Evolutionary conservation across 2,113 vertebrate genomes (phyloP).

Genomic region (Vidua chalybeata): DNA sequence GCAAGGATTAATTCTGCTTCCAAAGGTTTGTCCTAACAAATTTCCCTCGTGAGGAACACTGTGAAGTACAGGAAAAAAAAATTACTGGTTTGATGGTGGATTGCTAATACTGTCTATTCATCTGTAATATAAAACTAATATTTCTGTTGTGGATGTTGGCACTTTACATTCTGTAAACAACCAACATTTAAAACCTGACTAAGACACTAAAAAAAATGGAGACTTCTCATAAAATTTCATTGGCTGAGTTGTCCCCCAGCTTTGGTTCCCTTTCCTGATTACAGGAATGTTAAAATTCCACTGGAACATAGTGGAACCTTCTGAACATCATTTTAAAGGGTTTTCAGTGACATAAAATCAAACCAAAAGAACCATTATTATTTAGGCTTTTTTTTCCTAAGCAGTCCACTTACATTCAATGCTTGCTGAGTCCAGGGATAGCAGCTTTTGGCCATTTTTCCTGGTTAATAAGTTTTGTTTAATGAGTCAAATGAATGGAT

Average conservation of each 20-base stretch:
- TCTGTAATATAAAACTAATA: background rate
- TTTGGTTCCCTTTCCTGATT: background rate
- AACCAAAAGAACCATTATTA: background rate
- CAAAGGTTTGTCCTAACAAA: background rate
- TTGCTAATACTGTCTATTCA: background rate
- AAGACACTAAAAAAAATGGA: background rate
- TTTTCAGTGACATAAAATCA: background rate
- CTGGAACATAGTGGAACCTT: background rate
- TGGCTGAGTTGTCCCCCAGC: background rate
- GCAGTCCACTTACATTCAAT: background rate
- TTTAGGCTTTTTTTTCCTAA: background rate
- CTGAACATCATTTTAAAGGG: background rate
- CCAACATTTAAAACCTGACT: background rate
- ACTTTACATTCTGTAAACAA: background rate
- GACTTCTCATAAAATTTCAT: background rate
- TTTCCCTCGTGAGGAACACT: background rate
- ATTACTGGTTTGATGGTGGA: background rate
- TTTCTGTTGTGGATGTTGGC: background rate
- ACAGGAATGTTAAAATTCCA: background rate
- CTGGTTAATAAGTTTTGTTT: background rate
- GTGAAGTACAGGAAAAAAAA: background rate
- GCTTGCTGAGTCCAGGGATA: background rate
- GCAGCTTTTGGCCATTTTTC: background rate
- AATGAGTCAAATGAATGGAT: background rate
- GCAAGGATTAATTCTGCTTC: background rate